Conservation (phyloP, 2,888 invertebrate genomes). For the Hydrotaea cyrtoneurina region DNA sequence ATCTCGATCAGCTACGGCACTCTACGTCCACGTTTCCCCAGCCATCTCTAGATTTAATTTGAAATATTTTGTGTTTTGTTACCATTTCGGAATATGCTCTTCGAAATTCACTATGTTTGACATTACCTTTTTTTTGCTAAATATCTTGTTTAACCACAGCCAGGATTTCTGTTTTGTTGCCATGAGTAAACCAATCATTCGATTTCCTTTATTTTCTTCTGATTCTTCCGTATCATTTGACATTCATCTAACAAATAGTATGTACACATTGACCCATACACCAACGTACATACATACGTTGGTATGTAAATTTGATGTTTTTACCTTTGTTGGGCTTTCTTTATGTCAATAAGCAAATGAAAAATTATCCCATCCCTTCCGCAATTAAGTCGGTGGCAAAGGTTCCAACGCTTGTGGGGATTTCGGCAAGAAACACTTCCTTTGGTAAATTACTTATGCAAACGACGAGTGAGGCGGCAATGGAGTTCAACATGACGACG, state of each 20-base stretch:
- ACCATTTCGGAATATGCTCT: too few species aligned
- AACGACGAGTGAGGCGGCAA: conserved; percentile 3
- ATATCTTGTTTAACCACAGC: neutral
- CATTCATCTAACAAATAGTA: neutral
- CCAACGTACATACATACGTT: too few species aligned
- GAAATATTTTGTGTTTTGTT: too few species aligned
- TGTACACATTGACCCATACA: too few species aligned
- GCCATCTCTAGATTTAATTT: too few species aligned
- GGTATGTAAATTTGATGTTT: neutral
- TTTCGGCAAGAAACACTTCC: neutral
- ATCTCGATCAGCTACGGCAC: too few species aligned
- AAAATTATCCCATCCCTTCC: conserved; percentile 3
- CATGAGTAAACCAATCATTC: neutral
- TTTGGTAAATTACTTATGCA: conserved; percentile 29
- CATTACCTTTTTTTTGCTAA: neutral
- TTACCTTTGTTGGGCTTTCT: neutral
- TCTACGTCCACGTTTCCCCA: too few species aligned
- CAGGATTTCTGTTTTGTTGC: neutral
- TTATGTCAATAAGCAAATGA: conserved; percentile 4
- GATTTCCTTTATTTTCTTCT: neutral
- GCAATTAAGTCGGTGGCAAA: neutral
- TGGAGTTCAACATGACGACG: neutral
- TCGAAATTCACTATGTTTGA: too few species aligned
- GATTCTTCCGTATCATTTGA: neutral
- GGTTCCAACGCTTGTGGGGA: too few species aligned